Evolutionary conservation across 2,888 invertebrate species (phyloP).

Genomic region (Plebejus melissa): DNA sequence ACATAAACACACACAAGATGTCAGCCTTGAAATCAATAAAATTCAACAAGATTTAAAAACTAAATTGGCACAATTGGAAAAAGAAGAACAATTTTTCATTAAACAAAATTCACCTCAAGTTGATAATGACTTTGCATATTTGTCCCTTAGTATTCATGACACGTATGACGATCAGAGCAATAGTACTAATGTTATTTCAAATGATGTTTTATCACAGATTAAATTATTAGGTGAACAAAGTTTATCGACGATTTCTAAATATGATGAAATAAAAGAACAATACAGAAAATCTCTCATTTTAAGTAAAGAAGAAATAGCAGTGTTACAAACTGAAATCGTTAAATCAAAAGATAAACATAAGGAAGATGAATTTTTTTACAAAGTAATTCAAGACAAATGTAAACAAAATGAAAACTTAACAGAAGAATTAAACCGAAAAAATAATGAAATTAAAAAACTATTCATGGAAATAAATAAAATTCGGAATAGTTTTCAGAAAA

Average conservation of each 20-base stretch:
- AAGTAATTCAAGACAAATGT: conserved; percentile 50
- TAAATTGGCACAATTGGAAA: not conserved
- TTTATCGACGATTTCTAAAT: not conserved
- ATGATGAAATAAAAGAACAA: conserved; percentile 1
- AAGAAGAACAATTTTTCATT: not conserved
- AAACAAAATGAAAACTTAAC: conserved; percentile 51
- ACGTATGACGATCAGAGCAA: not conserved
- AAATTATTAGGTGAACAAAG: not conserved
- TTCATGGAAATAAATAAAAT: conserved; percentile 45
- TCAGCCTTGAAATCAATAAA: conserved; percentile 1
- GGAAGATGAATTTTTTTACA: conserved; percentile 45
- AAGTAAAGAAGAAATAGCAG: not conserved
- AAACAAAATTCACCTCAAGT: not conserved
- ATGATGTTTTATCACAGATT: not conserved
- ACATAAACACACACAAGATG: not conserved
- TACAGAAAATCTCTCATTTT: not conserved
- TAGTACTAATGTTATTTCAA: not conserved
- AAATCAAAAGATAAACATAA: not conserved
- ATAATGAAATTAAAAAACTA: conserved; percentile 47
- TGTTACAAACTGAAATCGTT: not conserved
- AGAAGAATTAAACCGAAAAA: conserved; percentile 48
- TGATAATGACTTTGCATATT: not conserved
- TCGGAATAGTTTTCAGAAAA: conserved; percentile 45
- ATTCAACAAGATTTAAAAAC: not conserved
- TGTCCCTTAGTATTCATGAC: not conserved